phyloP scores from a whole-genome alignment of 2,888 invertebrate genomes.

The Venustoraphidia nigricollis region DNA sequence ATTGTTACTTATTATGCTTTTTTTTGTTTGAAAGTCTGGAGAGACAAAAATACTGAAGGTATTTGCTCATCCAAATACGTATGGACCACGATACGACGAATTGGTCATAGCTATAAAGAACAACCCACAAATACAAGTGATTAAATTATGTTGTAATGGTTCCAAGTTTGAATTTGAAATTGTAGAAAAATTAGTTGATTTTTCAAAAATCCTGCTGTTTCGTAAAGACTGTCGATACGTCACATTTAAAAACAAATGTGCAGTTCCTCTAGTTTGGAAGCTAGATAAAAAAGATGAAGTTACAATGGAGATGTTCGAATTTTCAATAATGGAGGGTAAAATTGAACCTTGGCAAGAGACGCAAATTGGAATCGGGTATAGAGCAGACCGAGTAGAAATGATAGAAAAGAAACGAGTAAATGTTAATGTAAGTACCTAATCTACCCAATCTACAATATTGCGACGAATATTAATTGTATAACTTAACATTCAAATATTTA shows the following conservation, averaged over 20 bases:
- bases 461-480: no score
- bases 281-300: slow-evolving; percentile 29
- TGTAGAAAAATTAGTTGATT: slow-evolving; percentile 26
- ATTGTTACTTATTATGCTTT: no score
- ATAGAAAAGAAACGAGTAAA: slow-evolving; percentile 26
- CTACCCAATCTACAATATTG: no score
- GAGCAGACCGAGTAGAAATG: slow-evolving; percentile 30
- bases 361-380: slow-evolving; percentile 19
- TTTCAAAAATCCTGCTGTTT: slow-evolving; percentile 37
- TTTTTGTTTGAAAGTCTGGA: slow-evolving; percentile 14
- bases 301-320: slow-evolving; percentile 20
- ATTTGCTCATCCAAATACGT: slow-evolving; percentile 19
- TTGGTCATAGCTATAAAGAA: slow-evolving; percentile 31
- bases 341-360: slow-evolving; percentile 12
- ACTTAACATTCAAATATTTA: no score
- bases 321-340: slow-evolving; percentile 11
- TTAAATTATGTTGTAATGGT: slow-evolving; percentile 35
- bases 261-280: slow-evolving; percentile 38
- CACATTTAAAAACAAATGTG: slow-evolving; percentile 38
- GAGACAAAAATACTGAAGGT: slow-evolving; percentile 18
- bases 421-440: slow-evolving; percentile 26
- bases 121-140: slow-evolving; percentile 38
- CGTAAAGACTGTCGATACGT: slow-evolving; percentile 32
- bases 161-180: slow-evolving; percentile 32
- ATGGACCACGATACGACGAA: slow-evolving; percentile 20